Evolutionary conservation across 2,888 invertebrate genomes (phyloP), one percentile per base, ranked within the genome.

Genomic region (Dryobotodes eremita): DNA sequence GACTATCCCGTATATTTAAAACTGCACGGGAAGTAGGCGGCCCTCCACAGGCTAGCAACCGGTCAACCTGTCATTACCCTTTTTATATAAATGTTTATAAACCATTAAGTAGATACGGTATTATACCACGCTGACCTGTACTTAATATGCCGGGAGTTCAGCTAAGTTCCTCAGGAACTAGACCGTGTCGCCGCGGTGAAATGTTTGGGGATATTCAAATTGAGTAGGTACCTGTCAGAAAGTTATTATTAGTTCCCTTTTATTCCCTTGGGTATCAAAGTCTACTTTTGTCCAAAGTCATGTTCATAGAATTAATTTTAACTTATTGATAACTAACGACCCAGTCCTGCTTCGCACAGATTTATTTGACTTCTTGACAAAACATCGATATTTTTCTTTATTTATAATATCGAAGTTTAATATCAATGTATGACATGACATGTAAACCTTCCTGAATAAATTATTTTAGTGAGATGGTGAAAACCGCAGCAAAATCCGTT

Each of bases 11-110:
- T 7, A 11, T 6, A 55, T 31, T 61, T 31, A 1, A n/a, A 77
- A 53, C n/a, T 2, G 26, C 17, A 6, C 23, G 17, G 81, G 80
- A 80, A 80, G 15, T 71, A 42, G 80, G 81, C 31, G 36, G 53
- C 2, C 3, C 31, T 42, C 0, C 48, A n/a, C 26, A 61, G 48
- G 36, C n/a, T 55, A 50, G 17, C 66, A 23, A 17, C 17, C 46
- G 17, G 23, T 84, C 66, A 62, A 66, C 23, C 50, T 46, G 72
- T 80, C 72, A 57, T 84, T 82, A 84, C 61, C 31, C 57, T 71
- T 50, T 57, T 36, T 11, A 68, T 59, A 36, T 57, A 50, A n/a
- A 71, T 68, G 11, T 57, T 17, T 36, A 59, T n/a, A 53, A 36
- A 69, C 57, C 57, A 71, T 79, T 68, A 15, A 79, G 20, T 64